Conservation (phyloP, 2,888 invertebrate genomes). For the Melanostoma scalare region DNA sequence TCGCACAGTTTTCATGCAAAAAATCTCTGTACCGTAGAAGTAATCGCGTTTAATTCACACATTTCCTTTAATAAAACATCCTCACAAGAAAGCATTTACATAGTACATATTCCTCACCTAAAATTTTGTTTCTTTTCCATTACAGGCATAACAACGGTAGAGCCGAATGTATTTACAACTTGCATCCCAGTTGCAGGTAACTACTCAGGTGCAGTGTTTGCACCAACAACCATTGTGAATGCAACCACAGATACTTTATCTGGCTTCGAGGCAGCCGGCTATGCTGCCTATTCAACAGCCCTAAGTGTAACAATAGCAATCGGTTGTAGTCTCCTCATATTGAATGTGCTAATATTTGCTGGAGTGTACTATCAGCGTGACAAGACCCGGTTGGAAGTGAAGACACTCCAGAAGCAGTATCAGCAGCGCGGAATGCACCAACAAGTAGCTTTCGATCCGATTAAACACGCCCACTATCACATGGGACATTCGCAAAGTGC, state of each 20-base stretch:
- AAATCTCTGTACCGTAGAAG: no score
- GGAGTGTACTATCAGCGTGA: conserved; percentile 96
- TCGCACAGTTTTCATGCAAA: no score
- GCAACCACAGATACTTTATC: conserved; percentile 90
- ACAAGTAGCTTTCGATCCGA: conserved; percentile 84
- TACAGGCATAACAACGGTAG: conserved; percentile 81
- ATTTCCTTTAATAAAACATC: neutral
- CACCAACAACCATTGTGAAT: conserved; percentile 84
- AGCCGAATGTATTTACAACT: conserved; percentile 83
- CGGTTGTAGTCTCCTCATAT: conserved; percentile 94
- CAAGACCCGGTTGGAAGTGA: conserved; percentile 91
- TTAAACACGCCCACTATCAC: conserved; percentile 91
- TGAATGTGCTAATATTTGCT: conserved; percentile 96
- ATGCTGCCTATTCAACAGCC: conserved; percentile 95
- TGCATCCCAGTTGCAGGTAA: conserved; percentile 83
- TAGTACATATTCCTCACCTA: conserved; percentile 13
- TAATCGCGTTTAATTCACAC: neutral
- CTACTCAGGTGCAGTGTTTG: conserved; percentile 80
- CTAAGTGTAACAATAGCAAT: conserved; percentile 96
- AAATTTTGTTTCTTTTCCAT: conserved; percentile 27
- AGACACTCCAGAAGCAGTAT: conserved; percentile 88
- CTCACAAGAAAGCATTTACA: conserved; percentile 43
- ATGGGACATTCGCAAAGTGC: conserved; percentile 90
- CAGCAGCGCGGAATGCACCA: conserved; percentile 87
- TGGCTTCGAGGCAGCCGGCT: conserved; percentile 91